Base-by-base conservation (phyloP, 2,113 vertebrate genomes). In the Pagrus major region DNA sequence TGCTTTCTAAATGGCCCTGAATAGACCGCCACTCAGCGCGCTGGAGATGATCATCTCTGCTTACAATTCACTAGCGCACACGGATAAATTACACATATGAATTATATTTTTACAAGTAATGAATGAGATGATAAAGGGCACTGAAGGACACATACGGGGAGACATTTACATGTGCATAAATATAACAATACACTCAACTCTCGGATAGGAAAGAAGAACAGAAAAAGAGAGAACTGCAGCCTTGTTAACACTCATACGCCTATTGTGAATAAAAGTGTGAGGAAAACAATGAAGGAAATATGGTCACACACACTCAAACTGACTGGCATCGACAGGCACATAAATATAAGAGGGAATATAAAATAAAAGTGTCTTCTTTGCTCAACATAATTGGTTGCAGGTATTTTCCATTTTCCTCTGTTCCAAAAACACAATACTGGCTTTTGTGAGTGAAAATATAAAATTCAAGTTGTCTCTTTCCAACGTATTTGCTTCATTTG, bases 1-100 rank as follows among this genome's bases (percentile, higher is more conserved):
- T 80, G 69, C 73, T 72, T 80, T 59, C 58, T 86, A 76, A 81
- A 80, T 79, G 71, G 42, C 64, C 63, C 79, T 68, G 78, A 82
- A 82, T 70, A 78, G 35, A 58, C 42, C 12, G 42, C 73, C 52
- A 37, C 74, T 77, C 65, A 35, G 54, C 0, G 7, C 56, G 58
- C 3, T 81, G 51, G 71, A 49, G 70, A 85, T 47, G 51, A 76
- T 76, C 44, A 1, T 58, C 76, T 73, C 64, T 68, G 65, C 41
- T 66, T 47, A 67, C 47, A 58, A 37, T 72, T 81, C n/a, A 75
- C 51, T 18, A 1, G 31, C 8, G 63, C 73, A 64, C 29, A 44
- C 20, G 3, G 16, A 60, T 6, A 78, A 54, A 83, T 64, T 47
- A 41, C 41, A 69, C 2, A 47, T 3, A 35, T 56, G n/a, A 73